phyloP scores from a whole-genome alignment of 1,140 invertebrate species.

The Hirudo medicinalis region DNA sequence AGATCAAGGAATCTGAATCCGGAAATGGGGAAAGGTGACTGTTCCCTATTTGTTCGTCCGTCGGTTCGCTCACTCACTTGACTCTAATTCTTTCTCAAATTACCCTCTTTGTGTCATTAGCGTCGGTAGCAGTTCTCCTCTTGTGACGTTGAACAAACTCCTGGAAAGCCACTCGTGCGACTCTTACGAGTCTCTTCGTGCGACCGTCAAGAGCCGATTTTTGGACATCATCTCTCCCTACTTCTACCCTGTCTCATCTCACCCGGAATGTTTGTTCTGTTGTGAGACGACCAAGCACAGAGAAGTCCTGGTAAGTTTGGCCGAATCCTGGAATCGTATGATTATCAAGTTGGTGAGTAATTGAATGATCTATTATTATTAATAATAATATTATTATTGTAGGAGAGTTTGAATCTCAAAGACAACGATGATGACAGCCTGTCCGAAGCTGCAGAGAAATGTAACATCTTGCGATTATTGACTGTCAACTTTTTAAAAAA shows the following conservation, averaged over 20 bases:
- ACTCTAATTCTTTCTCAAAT: constrained; percentile 20
- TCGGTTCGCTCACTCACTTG: background rate
- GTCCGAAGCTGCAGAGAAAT: too few species aligned
- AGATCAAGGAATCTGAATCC: too few species aligned
- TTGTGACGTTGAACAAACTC: background rate
- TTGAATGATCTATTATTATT: background rate
- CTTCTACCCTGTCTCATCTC: background rate
- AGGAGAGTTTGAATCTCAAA: constrained; percentile 1
- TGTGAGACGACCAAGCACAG: background rate
- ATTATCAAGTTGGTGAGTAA: background rate
- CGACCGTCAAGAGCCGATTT: background rate
- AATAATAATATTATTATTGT: background rate
- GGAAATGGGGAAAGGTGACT: too few species aligned
- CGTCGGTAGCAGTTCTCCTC: background rate
- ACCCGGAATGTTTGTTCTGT: background rate
- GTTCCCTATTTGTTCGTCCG: background rate
- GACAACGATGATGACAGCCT: constrained; percentile 1
- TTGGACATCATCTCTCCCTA: background rate
- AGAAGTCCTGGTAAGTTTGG: background rate
- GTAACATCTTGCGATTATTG: too few species aligned
- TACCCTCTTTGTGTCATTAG: background rate
- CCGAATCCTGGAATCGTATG: too few species aligned
- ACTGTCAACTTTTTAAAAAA: too few species aligned
- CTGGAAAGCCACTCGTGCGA: constrained; percentile 1
- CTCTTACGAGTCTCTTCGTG: background rate